phyloP scores from a whole-genome alignment of 1,140 invertebrate species.

The Episyrphus balteatus region DNA sequence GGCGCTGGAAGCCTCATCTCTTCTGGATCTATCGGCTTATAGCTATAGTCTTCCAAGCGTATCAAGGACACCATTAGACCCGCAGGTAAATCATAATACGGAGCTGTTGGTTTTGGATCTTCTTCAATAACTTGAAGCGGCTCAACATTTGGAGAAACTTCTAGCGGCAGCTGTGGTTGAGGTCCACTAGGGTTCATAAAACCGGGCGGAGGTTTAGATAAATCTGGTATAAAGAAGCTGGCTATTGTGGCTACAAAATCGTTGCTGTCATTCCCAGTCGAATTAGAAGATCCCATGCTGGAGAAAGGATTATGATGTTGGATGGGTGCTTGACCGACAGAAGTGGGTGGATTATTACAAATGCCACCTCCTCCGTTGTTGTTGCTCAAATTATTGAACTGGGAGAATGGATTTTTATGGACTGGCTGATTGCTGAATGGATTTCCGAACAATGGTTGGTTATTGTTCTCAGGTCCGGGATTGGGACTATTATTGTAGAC shows the following conservation, averaged over 20 bases:
- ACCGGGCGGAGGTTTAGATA: slow-evolving; percentile 74
- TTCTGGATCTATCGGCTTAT: slow-evolving; percentile 80
- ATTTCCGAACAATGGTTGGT: not conserved
- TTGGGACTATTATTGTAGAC: slow-evolving; percentile 1
- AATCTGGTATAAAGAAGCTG: slow-evolving; percentile 57
- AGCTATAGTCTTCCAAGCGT: slow-evolving; percentile 79
- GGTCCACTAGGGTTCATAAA: slow-evolving; percentile 43
- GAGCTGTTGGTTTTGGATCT: slow-evolving; percentile 77
- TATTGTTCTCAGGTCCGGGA: not conserved
- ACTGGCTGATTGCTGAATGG: not conserved
- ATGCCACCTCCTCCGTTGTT: not conserved
- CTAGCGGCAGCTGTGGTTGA: slow-evolving; percentile 4
- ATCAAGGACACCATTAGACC: slow-evolving; percentile 87
- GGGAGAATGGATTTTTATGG: slow-evolving; percentile 2
- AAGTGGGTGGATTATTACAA: not conserved
- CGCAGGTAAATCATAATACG: slow-evolving; percentile 93
- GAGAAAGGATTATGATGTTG: not conserved
- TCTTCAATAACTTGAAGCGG: slow-evolving; percentile 36
- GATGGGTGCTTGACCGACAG: slow-evolving; percentile 2
- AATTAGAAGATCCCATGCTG: slow-evolving; percentile 11
- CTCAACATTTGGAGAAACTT: too few relatives aligned
- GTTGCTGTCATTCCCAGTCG: not conserved
- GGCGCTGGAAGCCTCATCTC: slow-evolving; percentile 85
- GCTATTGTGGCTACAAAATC: slow-evolving; percentile 29
- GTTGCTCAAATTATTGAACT: slow-evolving; percentile 6